phyloP scores from a whole-genome alignment of 2,113 vertebrate genomes.

The Rhinoptilus africanus region DNA sequence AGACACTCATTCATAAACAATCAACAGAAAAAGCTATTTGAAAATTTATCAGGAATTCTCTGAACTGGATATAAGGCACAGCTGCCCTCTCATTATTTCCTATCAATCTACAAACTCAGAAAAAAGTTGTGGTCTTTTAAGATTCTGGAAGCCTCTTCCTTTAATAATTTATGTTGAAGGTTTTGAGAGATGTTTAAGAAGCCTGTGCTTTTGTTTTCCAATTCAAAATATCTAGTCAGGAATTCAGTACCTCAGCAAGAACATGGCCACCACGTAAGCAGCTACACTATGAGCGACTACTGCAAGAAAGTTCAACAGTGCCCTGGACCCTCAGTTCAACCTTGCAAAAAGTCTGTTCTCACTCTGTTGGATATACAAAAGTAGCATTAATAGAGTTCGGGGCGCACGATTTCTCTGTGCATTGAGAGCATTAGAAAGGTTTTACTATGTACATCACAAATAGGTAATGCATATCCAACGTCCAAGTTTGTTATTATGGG shows the following conservation, averaged over 20 bases:
- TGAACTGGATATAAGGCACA: not conserved
- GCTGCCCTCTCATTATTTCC: slow-evolving; percentile 4
- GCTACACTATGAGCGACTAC: not conserved
- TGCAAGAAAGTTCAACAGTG: slow-evolving; percentile 14
- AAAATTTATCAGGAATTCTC: not conserved
- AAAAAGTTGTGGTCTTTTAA: slow-evolving; percentile 31
- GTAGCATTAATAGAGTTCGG: slow-evolving; percentile 13
- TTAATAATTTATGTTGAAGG: slow-evolving; percentile 47
- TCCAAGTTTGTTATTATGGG: slow-evolving; percentile 5
- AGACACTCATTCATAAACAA: not conserved
- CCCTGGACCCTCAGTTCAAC: slow-evolving; percentile 27
- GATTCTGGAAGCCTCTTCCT: slow-evolving; percentile 14
- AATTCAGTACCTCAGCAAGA: slow-evolving; percentile 6
- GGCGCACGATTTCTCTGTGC: not conserved
- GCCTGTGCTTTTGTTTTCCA: slow-evolving; percentile 17
- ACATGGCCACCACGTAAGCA: not conserved
- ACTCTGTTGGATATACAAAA: not conserved
- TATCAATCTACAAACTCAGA: slow-evolving; percentile 12
- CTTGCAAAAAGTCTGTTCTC: slow-evolving; percentile 21
- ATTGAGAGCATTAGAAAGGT: not conserved
- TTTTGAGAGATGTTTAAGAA: slow-evolving; percentile 42
- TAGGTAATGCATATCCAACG: slow-evolving; percentile 10
- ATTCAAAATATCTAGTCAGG: slow-evolving; percentile 25
- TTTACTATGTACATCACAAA: slow-evolving; percentile 35
- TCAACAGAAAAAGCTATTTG: not conserved